Base-by-base conservation (phyloP, 1,140 invertebrate genomes). In the Anoplolepis gracilipes region DNA sequence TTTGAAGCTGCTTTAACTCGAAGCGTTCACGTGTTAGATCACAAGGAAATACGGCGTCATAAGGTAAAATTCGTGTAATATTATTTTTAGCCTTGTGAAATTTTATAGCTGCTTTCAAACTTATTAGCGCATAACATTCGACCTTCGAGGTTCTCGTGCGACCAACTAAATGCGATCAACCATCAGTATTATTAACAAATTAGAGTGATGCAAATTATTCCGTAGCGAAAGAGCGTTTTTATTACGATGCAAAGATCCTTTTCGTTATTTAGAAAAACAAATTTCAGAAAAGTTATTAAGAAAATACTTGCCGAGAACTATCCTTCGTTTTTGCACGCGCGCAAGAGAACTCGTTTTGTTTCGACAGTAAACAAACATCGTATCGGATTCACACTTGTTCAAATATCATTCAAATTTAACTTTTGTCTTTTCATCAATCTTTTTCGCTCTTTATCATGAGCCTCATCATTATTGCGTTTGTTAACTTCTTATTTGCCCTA, bases 51-150 rank as follows among this genome's bases (percentile, higher is more conserved):
- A 36, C 19, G 10, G 33, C 3, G 25, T 70, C 2, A 39, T 42
- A 39, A 59, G 7, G 8, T 57, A 81, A 72, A 72, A 73, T 59
- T 61, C 8, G 5, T n/a, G 79, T 49, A 55, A 79, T 67, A 57
- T 22, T 49, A 49, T 55, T 81, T 70, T 72, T 28, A 61, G 28
- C 84, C 77, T 85, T 85, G 84, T n/a, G 53, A 59, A 81, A 85
- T 85, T 61, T 78, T 81, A 82, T 76, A 39, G 65, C 6, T 61
- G 42, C 55, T 85, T 85, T 85, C 77, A 42, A 70, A 81, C 8
- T 85, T 85, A 85, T 85, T 62, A 77, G 84, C 42, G 77, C 84
- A 46, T 85, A 53, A 85, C 84, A 39, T 33, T 62, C 28, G 77
- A 85, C 84, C 84, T 85, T 85, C 69, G 22, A 4, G 1, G 13